phyloP scores from a whole-genome alignment of 2,113 vertebrate species.

The Vidua chalybeata region DNA sequence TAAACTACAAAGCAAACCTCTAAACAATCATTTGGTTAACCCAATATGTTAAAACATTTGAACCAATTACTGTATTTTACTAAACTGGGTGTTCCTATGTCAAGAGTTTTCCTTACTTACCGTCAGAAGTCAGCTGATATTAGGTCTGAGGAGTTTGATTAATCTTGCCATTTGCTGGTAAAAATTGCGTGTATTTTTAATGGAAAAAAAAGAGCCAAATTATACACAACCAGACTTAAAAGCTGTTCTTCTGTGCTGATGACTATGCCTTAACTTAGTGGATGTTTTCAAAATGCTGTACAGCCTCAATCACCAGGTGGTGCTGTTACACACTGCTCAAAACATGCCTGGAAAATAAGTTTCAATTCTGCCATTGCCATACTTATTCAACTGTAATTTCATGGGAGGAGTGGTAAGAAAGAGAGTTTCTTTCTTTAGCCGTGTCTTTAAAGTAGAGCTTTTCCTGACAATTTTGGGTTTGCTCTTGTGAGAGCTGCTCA shows the following conservation, averaged over 20 bases:
- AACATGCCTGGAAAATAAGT: background rate
- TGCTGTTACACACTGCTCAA: slow-evolving; percentile 8
- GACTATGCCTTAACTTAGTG: background rate
- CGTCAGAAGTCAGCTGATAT: background rate
- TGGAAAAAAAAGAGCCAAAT: background rate
- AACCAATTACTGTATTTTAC: background rate
- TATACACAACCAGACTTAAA: background rate
- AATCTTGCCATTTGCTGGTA: background rate
- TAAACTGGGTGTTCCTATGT: background rate
- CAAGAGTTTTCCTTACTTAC: background rate
- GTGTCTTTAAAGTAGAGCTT: background rate
- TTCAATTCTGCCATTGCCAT: background rate
- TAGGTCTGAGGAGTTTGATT: background rate
- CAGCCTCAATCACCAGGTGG: slow-evolving; percentile 23
- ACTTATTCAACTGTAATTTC: background rate
- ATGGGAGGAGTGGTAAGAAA: background rate
- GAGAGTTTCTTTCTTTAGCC: background rate
- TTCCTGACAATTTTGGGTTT: background rate
- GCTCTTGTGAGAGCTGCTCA: background rate
- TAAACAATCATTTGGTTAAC: background rate
- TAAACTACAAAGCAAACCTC: background rate
- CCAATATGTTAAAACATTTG: background rate
- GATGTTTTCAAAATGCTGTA: background rate
- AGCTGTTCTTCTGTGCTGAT: background rate
- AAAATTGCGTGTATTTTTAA: background rate